Evolutionary conservation across 2,797 vertebrate genomes (phyloP), one percentile per base, ranked within the genome.

Genomic region (Anas capensis): DNA sequence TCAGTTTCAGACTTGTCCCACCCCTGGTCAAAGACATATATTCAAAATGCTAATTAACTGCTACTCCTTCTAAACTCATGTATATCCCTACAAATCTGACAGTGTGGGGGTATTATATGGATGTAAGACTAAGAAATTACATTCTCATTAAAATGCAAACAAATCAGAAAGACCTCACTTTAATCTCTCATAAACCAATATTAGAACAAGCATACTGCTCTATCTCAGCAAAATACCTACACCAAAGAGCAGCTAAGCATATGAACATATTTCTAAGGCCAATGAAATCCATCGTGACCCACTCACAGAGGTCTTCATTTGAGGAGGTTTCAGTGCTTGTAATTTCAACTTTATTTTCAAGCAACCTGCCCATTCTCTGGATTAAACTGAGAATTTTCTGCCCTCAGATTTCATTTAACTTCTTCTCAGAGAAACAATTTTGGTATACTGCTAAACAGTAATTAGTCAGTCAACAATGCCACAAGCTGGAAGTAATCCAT

Each of bases 31-130:
- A 96, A 92, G 90, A 76, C 4, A 0, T 75, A 92, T 65, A 85
- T 87, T 94, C 53, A 19, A 95, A 92, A 83, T 88, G 69, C 70
- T 93, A 96, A 96, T 96, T 93, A 96, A 91, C 81, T 61, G 77
- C 65, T 49, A 42, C 69, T 92, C 33, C 65, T 91, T 85, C 87
- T 81, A 93, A 95, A 94, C 26, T 92, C 72, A 77, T 66, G 53
- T 78, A 92, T 66, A 96, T 71, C 82, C 88, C 72, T 65, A 71
- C 44, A 91, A 93, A 85, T 92, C 88, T 97, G 94, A 92, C 86
- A 92, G 58, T 49, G 34, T 73, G 44, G 66, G 54, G 58, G 60
- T 79, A 92, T 96, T 80, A 80, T 56, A 64, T 8, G 78, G 60
- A 88, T 76, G 75, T 88, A 79, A 88, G 73, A 79, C 70, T 48